Evolutionary conservation across 2,797 vertebrate genomes (phyloP), one percentile per base, ranked within the genome.

Genomic region (Sphenopsis melanotis): DNA sequence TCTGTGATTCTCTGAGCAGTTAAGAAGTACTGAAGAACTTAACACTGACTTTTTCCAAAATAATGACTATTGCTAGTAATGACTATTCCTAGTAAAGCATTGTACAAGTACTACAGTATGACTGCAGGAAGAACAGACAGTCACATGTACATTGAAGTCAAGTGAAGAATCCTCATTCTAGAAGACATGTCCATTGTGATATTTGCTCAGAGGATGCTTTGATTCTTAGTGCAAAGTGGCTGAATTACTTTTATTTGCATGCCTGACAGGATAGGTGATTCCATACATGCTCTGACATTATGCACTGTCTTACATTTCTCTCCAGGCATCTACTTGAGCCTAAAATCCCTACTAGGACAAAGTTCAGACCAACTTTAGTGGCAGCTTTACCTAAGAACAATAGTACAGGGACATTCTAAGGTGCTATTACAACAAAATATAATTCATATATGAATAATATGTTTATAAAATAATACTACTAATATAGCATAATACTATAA

Each of bases 11-110:
- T 65, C 52, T 36, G 21, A 65, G 39, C 30, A 88, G 36, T 27
- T 86, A 80, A 83, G 75, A 74, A 91, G 24, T 14, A 84, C 30
- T 49, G 52, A 72, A 92, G 50, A 81, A 83, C 29, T 41, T 72
- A 57, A 69, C 12, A 64, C 36, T 44, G 32, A n/a, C 12, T 72
- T 85, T 47, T 66, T 53, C 34, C 14, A 47, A 72, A 77, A 46
- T 57, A 12, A 68, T 2, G 1, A 82, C 29, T 65, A 49, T 6
- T 55, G 19, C 22, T 83, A n/a, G n/a, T n/a, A n/a, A n/a, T n/a
- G n/a, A n/a, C n/a, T n/a, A n/a, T 75, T 87, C 32, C 39, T 55
- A 90, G 37, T 37, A 23, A 80, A 89, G 52, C 3, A 2, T 5
- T 71, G 10, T 57, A 3, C 42, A 84, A 78, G 32, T 42, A 42